Conservation (phyloP, 2,113 vertebrate species). For the Ahaetulla prasina region DNA sequence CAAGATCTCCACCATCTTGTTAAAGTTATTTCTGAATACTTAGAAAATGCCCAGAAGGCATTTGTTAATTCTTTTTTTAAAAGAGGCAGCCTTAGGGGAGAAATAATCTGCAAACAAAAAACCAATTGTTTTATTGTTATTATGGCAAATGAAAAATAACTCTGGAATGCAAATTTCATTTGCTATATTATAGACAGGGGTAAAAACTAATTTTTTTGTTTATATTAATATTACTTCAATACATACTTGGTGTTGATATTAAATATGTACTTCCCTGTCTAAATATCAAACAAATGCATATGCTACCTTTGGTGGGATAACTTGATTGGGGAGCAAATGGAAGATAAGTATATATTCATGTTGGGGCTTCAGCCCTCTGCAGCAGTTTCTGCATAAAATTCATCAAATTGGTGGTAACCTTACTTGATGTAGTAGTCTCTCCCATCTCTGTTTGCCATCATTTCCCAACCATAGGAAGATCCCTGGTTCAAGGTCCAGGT, state of each 20-base stretch:
- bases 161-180: background rate
- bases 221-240: background rate
- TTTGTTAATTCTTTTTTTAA: background rate
- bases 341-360: background rate
- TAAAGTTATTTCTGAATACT: background rate
- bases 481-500: slow-evolving; percentile 89
- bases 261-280: background rate
- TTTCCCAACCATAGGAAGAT: slow-evolving; percentile 95
- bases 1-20: background rate
- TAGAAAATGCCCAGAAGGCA: too few species aligned
- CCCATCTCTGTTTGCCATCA: slow-evolving; percentile 90
- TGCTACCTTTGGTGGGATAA: background rate
- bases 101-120: background rate
- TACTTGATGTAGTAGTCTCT: slow-evolving; percentile 95
- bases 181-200: background rate
- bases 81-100: background rate
- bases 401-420: slow-evolving; percentile 39
- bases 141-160: background rate
- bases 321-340: background rate
- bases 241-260: background rate
- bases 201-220: background rate
- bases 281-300: background rate
- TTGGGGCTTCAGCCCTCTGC: background rate
- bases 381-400: background rate
- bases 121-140: background rate